phyloP scores from a whole-genome alignment of 2,888 invertebrate genomes.

The Monopis laevigella region DNA sequence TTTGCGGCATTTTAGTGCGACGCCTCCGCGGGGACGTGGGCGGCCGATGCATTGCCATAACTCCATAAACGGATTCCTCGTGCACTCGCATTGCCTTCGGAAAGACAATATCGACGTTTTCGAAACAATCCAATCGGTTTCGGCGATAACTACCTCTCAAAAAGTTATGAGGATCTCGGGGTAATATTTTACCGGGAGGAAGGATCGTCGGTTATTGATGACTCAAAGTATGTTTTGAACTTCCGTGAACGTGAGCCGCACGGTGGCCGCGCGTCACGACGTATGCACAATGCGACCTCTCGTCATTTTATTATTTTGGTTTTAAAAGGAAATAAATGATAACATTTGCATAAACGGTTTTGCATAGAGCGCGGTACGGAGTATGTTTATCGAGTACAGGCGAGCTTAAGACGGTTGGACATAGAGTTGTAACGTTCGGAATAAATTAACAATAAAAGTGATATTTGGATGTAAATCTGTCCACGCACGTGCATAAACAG shows the following conservation, averaged over 20 bases:
- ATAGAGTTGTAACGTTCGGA: slow-evolving; percentile 30
- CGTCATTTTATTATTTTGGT: slow-evolving; percentile 29
- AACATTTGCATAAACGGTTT: slow-evolving; percentile 45
- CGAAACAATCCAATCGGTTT: slow-evolving; percentile 7
- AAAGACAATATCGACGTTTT: slow-evolving; percentile 12
- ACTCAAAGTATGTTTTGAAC: slow-evolving; percentile 35
- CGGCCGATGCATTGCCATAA: slow-evolving; percentile 53
- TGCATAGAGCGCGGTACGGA: slow-evolving; percentile 27
- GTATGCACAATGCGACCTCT: slow-evolving; percentile 28
- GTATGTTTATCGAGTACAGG: slow-evolving; percentile 37
- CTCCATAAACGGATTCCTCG: slow-evolving; percentile 50
- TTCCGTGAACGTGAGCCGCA: slow-evolving; percentile 48
- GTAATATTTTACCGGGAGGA: slow-evolving; percentile 10
- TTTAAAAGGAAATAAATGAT: slow-evolving; percentile 47
- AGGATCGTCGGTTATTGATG: slow-evolving; percentile 15
- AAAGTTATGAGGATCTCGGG: slow-evolving; percentile 7
- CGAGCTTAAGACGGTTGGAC: slow-evolving; percentile 26
- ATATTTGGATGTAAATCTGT: slow-evolving; percentile 31
- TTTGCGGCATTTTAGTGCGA: slow-evolving; percentile 47
- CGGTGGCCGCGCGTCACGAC: slow-evolving; percentile 31
- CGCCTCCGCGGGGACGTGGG: slow-evolving; percentile 54
- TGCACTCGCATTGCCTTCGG: slow-evolving; percentile 26
- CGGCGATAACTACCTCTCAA: slow-evolving; percentile 8
- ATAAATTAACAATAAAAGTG: slow-evolving; percentile 42
- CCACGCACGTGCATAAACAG: slow-evolving; percentile 14